These are phyloP conservation scores for Tyrannus savana DNA, from an alignment of 2,113 vertebrate genomes.

Conservation along the genomic window DNA sequence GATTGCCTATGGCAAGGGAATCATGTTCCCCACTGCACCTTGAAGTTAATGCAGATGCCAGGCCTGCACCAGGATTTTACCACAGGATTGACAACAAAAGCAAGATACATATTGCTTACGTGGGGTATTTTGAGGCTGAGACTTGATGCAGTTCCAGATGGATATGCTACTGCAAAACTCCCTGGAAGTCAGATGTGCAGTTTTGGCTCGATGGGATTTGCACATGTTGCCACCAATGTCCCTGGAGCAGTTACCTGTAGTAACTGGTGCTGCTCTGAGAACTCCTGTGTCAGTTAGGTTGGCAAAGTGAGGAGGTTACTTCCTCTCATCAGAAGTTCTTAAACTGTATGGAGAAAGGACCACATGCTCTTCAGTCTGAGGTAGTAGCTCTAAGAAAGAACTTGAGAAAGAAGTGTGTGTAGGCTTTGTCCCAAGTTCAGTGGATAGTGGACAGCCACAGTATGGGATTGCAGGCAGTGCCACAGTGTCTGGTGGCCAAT, in stretches of 20 bases:
- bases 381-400: not conserved
- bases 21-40: not conserved
- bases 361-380: not conserved
- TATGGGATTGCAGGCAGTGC: accelerated
- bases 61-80: not conserved
- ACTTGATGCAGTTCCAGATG: not conserved
- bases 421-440: not conserved
- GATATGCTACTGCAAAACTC: not conserved
- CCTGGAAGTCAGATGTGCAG: not conserved
- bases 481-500: not conserved
- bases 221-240: accelerated
- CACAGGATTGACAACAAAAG: not conserved
- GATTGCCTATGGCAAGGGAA: not conserved
- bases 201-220: not conserved
- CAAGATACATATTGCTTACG: not conserved
- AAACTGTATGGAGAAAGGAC: not conserved
- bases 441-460: not conserved
- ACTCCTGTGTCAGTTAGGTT: not conserved
- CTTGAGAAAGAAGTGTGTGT: not conserved
- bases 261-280: not conserved
- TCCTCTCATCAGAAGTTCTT: not conserved
- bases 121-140: not conserved
- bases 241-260: not conserved
- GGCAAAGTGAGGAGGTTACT: not conserved
- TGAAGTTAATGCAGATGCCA: not conserved